Evolutionary conservation across 2,888 invertebrate species (phyloP), one percentile per base, ranked within the genome.

Genomic region (Andricus quercusramuli): DNA sequence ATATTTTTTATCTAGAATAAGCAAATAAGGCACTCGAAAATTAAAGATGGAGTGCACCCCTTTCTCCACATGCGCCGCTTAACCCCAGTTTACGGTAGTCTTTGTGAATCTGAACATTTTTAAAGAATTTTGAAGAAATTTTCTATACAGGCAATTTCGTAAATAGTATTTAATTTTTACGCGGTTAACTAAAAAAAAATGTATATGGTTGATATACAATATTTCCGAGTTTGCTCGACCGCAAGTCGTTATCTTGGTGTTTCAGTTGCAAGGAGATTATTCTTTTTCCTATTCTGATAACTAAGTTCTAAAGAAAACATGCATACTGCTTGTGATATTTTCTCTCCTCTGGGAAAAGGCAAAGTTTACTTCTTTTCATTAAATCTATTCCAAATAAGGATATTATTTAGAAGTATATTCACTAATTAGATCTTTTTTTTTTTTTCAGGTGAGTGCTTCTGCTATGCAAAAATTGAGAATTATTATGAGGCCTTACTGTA

Each of bases 371-470:
- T 59, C 2, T 20, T n/a, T 59, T 59, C 8, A 6, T 62, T 25
- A 62, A 62, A 25, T 25, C 22, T 62, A 62, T 22, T 25, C 4
- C 5, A 29, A 59, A n/a, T n/a, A n/a, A n/a, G n/a, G n/a, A 44
- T 44, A 15, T 15, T 15, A 44, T 44, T 44, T 44, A 13, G 2
- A 44, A 44, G 15, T 3, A 44, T 47, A 15, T 47, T 47, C 17
- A 9, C 70, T 70, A 70, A 70, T 15, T 29, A 22, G 17, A 17
- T 9, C 1, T 70, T 47, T 68, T 68, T 29, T 47, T 47, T 22
- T 70, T 51, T 70, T 70, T 47, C 70, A 70, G 51, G 70, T 70
- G 47, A 70, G 70, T 44, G 47, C 17, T 4, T 47, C 17, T 15
- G 15, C 15, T 47, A 17, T 47, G 17, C 15, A 15, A 5, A 17